Evolutionary conservation across 2,888 invertebrate species (phyloP), one percentile per base, ranked within the genome.

Genomic region (Holacanthella duospinosa): DNA sequence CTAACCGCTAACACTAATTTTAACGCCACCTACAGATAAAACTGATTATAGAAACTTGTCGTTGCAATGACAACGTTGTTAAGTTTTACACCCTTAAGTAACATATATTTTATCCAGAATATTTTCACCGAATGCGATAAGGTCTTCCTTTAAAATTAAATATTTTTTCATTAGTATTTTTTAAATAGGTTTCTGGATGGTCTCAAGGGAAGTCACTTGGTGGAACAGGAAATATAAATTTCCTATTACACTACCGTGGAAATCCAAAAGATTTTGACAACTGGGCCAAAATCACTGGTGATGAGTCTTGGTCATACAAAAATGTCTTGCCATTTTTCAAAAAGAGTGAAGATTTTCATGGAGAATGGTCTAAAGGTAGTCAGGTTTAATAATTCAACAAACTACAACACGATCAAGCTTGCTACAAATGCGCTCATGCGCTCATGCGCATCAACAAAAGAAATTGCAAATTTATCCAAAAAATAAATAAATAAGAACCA

Each of bases 231-330:
- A 65, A 61, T 43, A 26, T 67, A 12, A 67, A 71, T 59, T 66
- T 62, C 53, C 60, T 71, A 63, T 60, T 67, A 16, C 65, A 70
- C 54, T 28, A 66, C 1, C 53, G 67, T 12, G 68, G 67, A n/a
- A 63, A 62, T 64, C 64, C 68, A 2, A 36, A 36, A 28, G 66
- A 66, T 61, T 66, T 61, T 28, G 57, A 64, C 36, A 53, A 64
- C 24, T 66, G 66, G 66, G 66, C 64, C 1, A 56, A 61, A 21
- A 28, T 66, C 1, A 66, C 64, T 1, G 64, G 59, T 2, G 64
- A 64, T 26, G 25, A 24, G 1, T n/a, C 25, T 16, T 66, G 66
- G 66, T 59, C 26, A 36, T 66, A 66, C 53, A 61, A 64, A 54
- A 55, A 55, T n/a, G 9, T 60, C 1, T 29, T 66, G 0, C 63